These are phyloP conservation scores for Philotrypesis tridentata DNA, from an alignment of 1,140 invertebrate species.

Conservation along the genomic window DNA sequence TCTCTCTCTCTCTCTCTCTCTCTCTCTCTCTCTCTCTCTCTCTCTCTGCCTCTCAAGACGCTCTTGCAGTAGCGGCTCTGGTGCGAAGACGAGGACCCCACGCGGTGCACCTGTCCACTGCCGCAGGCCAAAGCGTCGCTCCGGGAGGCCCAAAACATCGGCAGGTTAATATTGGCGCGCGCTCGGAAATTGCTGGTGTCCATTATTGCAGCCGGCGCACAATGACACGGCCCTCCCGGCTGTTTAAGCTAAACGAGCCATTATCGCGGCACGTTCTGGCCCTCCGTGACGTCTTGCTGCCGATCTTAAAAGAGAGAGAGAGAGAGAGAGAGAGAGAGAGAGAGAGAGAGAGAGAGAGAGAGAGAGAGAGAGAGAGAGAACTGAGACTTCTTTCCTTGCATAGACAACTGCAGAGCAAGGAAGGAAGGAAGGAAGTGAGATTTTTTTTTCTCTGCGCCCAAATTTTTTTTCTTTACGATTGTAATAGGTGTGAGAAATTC, in stretches of 20 bases:
- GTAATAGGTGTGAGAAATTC: too few relatives aligned
- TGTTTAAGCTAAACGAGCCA: slow-evolving; percentile 60
- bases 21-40: too few relatives aligned
- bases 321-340: neutral
- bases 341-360: neutral
- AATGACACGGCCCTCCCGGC: slow-evolving; percentile 37
- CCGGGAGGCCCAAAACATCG: slow-evolving; percentile 35
- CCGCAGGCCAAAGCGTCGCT: slow-evolving; percentile 24
- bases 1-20: too few relatives aligned
- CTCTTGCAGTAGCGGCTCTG: neutral
- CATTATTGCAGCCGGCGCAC: neutral
- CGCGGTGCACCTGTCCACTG: slow-evolving; percentile 52
- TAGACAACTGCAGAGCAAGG: too few relatives aligned
- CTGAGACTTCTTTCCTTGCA: too few relatives aligned
- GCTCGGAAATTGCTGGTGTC: slow-evolving; percentile 14
- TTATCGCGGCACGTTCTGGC: slow-evolving; percentile 66
- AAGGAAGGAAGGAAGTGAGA: too few relatives aligned
- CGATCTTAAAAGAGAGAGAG: neutral
- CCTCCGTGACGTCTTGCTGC: slow-evolving; percentile 24
- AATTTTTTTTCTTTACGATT: neutral
- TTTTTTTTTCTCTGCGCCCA: neutral
- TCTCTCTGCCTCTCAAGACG: too few relatives aligned
- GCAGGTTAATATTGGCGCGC: slow-evolving; percentile 35
- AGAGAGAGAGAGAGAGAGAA: too few relatives aligned
- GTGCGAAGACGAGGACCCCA: slow-evolving; percentile 51